Evolutionary conservation across 1,140 invertebrate genomes (phyloP).

Genomic region (Aphis craccivora): DNA sequence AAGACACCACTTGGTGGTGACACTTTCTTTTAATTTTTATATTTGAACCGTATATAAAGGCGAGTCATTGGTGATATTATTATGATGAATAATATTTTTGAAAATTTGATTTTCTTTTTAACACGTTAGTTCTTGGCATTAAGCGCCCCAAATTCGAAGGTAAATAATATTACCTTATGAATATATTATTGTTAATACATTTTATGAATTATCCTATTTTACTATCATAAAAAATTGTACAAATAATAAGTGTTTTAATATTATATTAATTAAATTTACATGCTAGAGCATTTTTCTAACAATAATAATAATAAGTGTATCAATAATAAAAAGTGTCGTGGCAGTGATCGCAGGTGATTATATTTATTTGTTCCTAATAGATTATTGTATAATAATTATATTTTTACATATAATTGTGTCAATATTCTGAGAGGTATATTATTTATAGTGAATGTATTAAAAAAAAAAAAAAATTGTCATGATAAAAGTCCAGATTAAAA

Average conservation of each 20-base stretch:
- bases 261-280: not conserved
- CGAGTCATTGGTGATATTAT: too few relatives aligned
- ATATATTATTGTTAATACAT: not conserved
- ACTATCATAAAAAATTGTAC: too few relatives aligned
- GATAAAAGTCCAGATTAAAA: not conserved
- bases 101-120: too few relatives aligned
- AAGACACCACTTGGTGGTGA: not conserved
- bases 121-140: too few relatives aligned
- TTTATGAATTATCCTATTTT: not conserved
- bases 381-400: too few relatives aligned
- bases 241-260: not conserved
- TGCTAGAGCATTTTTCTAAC: not conserved
- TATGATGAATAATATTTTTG: too few relatives aligned
- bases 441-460: not conserved
- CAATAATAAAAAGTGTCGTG: too few relatives aligned
- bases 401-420: not conserved
- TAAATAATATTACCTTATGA: too few relatives aligned
- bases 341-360: not conserved
- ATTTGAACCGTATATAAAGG: not conserved
- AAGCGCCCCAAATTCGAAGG: not conserved
- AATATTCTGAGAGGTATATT: not conserved
- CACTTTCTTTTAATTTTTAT: not conserved
- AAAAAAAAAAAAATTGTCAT: not conserved
- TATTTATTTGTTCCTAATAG: too few relatives aligned
- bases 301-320: too few relatives aligned